Evolutionary conservation across 2,888 invertebrate genomes (phyloP), one percentile per base, ranked within the genome.

Genomic region (Camptogramma bilineatum): DNA sequence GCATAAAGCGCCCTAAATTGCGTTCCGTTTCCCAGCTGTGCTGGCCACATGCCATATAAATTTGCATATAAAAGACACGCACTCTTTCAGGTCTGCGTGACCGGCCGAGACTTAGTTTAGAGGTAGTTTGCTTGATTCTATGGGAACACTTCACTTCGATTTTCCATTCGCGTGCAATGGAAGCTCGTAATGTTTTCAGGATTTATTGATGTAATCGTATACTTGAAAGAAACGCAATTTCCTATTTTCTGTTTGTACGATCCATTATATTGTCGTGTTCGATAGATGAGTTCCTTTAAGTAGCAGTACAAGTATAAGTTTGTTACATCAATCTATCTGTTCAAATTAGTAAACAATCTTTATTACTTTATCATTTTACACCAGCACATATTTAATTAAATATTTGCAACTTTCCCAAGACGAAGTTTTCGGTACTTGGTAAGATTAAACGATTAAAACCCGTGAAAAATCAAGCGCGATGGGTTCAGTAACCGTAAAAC

Each of bases 401-500:
- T n/a, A n/a, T n/a, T 28, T 8, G 28, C 10, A 1, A 39, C 10
- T n/a, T 44, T 7, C 2, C 7, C 44, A 17, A 0, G 8, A 7
- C 44, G 39, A 39, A 2, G 4, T 24, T 52, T 57, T 17, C 47
- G 18, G 16, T 21, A 21, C 21, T 56, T 31, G 1, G 10, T 44
- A n/a, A 42, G 34, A 34, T 10, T 34, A 34, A 42, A 42, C 42
- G 19, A 19, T 17, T 39, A 48, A 61, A 66, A 21, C 16, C 16
- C 55, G 50, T 64, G 48, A 64, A 58, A 48, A 68, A 84, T 82
- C 84, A 83, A 82, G 85, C 83, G 84, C 84, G 54, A 51, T 66
- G 79, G 69, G 84, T 81, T 84, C 86, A 85, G 72, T 87, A 84
- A 88, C 82, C 85, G 81, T 73, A 75, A 71, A 77, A 79, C 76